These are phyloP conservation scores for Trichopoda pennipes DNA, from an alignment of 2,888 invertebrate genomes.

Conservation along the genomic window DNA sequence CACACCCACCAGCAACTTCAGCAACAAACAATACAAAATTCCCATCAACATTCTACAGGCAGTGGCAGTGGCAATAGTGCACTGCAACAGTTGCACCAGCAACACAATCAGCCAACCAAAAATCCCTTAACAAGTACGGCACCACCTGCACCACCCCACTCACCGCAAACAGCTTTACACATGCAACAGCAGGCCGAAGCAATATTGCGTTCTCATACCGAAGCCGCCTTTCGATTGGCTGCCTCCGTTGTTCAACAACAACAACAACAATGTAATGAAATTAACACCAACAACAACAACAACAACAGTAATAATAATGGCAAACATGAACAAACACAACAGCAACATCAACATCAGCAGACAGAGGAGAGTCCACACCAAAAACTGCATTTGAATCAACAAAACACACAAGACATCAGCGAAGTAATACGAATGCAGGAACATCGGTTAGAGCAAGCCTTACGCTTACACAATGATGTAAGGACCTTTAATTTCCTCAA, in stretches of 20 bases:
- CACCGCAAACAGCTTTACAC: slow-evolving; percentile 82
- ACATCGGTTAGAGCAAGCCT: slow-evolving; percentile 90
- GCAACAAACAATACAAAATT: slow-evolving; percentile 58
- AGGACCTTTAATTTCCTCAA: slow-evolving; percentile 88
- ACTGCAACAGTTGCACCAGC: slow-evolving; percentile 45
- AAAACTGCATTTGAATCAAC: slow-evolving; percentile 80
- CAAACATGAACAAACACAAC: slow-evolving; percentile 56
- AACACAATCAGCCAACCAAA: slow-evolving; percentile 46
- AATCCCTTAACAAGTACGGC: slow-evolving; percentile 64
- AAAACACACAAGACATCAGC: slow-evolving; percentile 86
- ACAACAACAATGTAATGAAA: slow-evolving; percentile 75
- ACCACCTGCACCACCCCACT: slow-evolving; percentile 72
- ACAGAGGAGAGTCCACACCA: slow-evolving; percentile 59
- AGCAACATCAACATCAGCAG: slow-evolving; percentile 42
- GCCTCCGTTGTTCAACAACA: slow-evolving; percentile 84
- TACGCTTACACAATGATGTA: slow-evolving; percentile 90
- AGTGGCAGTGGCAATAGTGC: slow-evolving; percentile 18
- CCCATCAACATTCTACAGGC: slow-evolving; percentile 45
- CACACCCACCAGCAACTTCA: slow-evolving; percentile 69
- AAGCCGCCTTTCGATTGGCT: slow-evolving; percentile 90
- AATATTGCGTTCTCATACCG: slow-evolving; percentile 91
- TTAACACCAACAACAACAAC: slow-evolving; percentile 39
- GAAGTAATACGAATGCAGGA: slow-evolving; percentile 88
- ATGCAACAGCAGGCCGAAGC: slow-evolving; percentile 93
- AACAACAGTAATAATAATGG: slow-evolving; percentile 25